These are phyloP conservation scores for Cotesia typhae DNA, from an alignment of 1,140 invertebrate species.

Conservation along the genomic window DNA sequence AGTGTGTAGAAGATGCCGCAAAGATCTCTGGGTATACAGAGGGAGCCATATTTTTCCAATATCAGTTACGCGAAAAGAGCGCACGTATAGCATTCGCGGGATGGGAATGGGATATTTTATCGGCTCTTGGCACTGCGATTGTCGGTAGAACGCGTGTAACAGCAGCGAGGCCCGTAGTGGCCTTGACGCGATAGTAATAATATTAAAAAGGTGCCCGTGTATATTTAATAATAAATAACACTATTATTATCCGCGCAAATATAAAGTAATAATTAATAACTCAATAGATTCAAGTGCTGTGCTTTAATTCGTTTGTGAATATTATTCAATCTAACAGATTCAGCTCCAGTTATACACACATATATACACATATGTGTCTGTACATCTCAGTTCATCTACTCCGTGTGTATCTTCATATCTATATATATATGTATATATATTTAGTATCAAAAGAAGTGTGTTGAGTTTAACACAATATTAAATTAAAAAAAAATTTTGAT, in stretches of 20 bases:
- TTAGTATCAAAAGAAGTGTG: conserved; percentile 4
- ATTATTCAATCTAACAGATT: too few species aligned
- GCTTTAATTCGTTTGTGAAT: not conserved
- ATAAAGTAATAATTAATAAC: not conserved
- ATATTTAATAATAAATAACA: conserved; percentile 5
- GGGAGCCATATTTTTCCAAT: conserved; percentile 62
- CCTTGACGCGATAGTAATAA: conserved; percentile 15
- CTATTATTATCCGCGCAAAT: not conserved
- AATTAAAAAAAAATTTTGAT: not conserved
- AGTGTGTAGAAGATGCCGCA: conserved; percentile 26
- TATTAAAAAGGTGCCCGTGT: not conserved
- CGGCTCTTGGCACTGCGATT: conserved; percentile 32
- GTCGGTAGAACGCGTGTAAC: conserved; percentile 42
- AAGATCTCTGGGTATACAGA: conserved; percentile 58
- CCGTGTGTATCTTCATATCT: too few species aligned
- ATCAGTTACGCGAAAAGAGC: conserved; percentile 61
- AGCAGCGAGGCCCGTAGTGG: conserved; percentile 29
- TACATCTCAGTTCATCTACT: not conserved
- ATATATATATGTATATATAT: not conserved
- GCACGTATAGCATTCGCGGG: conserved; percentile 44
- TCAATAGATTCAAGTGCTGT: not conserved
- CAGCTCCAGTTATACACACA: too few species aligned
- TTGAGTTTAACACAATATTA: conserved; percentile 6
- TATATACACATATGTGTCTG: not conserved
- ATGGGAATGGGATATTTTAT: conserved; percentile 40